Conservation (phyloP, 2,888 invertebrate species). For the Epinotia ramella region DNA sequence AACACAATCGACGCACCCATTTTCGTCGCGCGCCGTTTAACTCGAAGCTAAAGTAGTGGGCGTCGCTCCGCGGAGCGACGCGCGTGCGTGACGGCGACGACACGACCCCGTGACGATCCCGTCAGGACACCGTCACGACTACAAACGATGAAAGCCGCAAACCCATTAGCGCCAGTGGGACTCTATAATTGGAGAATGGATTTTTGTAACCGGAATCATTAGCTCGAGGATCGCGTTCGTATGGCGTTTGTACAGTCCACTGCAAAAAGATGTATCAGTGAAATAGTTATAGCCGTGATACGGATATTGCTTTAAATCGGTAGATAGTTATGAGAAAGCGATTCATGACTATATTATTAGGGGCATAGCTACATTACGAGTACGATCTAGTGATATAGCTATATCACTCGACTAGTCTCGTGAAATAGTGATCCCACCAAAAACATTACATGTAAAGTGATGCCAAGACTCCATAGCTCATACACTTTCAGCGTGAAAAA, state of each 20-base stretch:
- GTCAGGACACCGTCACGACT: neutral
- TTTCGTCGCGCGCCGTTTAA: slow-evolving; percentile 13
- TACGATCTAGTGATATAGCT: no score
- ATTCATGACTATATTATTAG: no score
- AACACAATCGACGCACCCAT: neutral
- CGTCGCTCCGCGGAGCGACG: slow-evolving; percentile 39
- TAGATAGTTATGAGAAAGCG: no score
- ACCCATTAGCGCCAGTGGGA: slow-evolving; percentile 22
- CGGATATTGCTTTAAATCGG: no score
- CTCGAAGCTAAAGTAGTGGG: slow-evolving; percentile 31
- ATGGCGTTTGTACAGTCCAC: neutral
- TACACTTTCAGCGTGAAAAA: no score
- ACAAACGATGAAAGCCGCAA: slow-evolving; percentile 5
- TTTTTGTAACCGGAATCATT: slow-evolving; percentile 15
- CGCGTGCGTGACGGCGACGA: slow-evolving; percentile 40
- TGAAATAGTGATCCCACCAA: no score
- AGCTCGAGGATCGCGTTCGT: neutral
- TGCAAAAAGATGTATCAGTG: no score
- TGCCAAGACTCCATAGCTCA: no score
- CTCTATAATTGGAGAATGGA: slow-evolving; percentile 14
- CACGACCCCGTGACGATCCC: slow-evolving; percentile 24
- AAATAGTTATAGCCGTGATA: no score
- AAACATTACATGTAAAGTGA: no score
- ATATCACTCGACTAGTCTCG: no score
- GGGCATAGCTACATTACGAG: no score